phyloP scores from a whole-genome alignment of 2,888 invertebrate species.

The Athrips mouffetella region DNA sequence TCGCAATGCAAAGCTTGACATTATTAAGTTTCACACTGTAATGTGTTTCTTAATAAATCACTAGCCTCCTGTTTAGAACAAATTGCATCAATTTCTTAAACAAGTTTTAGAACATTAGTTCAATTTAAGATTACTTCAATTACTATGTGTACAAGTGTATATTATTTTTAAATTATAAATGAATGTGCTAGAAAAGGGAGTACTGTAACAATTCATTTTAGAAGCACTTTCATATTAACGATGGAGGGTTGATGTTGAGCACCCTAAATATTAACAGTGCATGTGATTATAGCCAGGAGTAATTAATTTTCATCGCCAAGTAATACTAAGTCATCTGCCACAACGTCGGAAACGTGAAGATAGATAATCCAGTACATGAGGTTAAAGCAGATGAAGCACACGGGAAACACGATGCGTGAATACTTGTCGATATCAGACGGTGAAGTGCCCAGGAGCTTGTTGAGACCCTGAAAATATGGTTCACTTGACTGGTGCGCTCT shows the following conservation, averaged over 20 bases:
- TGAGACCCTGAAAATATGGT: conserved; percentile 83
- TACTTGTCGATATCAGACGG: conserved; percentile 99
- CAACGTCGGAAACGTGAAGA: conserved; percentile 95
- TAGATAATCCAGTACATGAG: conserved; percentile 99
- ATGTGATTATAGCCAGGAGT: conserved; percentile 25
- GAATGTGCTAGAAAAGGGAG: neutral
- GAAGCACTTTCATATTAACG: conserved; percentile 27
- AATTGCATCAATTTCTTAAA: neutral
- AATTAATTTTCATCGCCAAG: conserved; percentile 77
- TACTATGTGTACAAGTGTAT: conserved; percentile 20
- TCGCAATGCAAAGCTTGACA: no score
- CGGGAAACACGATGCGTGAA: conserved; percentile 98
- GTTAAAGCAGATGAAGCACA: conserved; percentile 99
- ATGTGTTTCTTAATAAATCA: no score
- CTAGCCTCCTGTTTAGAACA: no score
- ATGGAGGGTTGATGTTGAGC: conserved; percentile 33
- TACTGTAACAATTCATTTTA: conserved; percentile 28
- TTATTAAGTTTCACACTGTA: no score
- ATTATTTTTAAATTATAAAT: neutral
- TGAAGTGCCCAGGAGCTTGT: conserved; percentile 93
- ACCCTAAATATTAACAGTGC: conserved; percentile 28
- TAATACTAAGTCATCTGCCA: conserved; percentile 93
- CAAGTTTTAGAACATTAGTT: neutral
- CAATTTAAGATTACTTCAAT: conserved; percentile 27
- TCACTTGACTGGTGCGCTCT: conserved; percentile 29